Conservation (phyloP, 2,888 invertebrate genomes). For the Agrochola macilenta region DNA sequence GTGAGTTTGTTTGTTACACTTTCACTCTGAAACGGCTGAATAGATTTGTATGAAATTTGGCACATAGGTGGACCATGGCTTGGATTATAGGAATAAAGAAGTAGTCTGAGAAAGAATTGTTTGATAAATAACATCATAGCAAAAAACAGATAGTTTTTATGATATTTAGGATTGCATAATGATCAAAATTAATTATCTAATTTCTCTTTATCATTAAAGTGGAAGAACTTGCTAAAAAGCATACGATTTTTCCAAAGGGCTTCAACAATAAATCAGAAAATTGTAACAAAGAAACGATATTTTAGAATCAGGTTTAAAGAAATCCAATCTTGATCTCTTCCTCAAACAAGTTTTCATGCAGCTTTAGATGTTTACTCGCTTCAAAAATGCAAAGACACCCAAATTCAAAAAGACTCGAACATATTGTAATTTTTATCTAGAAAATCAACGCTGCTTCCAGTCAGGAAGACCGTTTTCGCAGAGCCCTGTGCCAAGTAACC, state of each 20-base stretch:
- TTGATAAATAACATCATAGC: neutral
- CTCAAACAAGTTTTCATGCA: conserved; percentile 7
- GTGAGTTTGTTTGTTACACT: no score
- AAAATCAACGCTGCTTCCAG: conserved; percentile 57
- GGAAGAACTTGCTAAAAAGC: neutral
- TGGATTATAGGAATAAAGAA: no score
- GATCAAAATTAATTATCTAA: neutral
- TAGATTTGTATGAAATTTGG: no score
- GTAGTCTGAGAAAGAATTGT: no score
- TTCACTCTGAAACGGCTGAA: no score
- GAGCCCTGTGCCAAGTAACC: conserved; percentile 58
- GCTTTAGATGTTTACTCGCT: neutral
- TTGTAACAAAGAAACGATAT: neutral
- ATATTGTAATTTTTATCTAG: conserved; percentile 67
- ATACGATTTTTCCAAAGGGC: neutral
- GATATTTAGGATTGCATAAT: neutral
- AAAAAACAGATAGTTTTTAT: neutral
- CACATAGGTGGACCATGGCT: no score
- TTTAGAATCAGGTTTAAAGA: neutral
- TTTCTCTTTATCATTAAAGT: neutral
- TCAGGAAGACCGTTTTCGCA: conserved; percentile 65
- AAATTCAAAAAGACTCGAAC: conserved; percentile 24
- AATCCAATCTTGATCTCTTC: conserved; percentile 4
- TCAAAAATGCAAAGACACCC: neutral
- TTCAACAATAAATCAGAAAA: neutral